Evolutionary conservation across 2,888 invertebrate species (phyloP), one percentile per base, ranked within the genome.

Genomic region (Drosophila fungiperda): DNA sequence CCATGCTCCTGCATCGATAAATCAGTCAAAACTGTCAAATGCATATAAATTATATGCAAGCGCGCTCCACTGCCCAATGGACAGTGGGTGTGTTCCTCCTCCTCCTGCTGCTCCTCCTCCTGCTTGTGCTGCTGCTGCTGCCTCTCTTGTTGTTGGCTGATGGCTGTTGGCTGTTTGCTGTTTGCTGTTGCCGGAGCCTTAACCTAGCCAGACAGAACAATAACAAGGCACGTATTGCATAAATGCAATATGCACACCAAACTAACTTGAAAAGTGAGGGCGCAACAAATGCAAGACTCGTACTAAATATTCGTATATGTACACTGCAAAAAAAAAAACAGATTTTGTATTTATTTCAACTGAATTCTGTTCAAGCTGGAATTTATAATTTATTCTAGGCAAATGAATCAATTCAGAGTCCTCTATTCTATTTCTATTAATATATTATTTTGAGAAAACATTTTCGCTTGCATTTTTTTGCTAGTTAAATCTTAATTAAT

Each of bases 1-100:
- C 86, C 88, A 90, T 78, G 89, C 86, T 89, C 78, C 81, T 85
- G 84, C 90, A 90, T 83, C 87, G 87, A 87, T 87, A 87, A 87
- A 87, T 87, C 88, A 87, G 87, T 87, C 87, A 88, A 87, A 87
- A 87, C 84, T 88, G 87, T 87, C 87, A 87, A 87, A 87, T 88
- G 87, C 87, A 87, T 90, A 87, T 90, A 87, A 90, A 87, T 90
- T 87, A 90, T 87, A 86, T 87, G 90, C 87, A 88, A 87, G 75
- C 71, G 57, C 80, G 84, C 85, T 78, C 62, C 83, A 73, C 87
- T 83, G 80, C 59, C 70, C 81, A 73, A 42, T 38, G 86, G 68
- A 68, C 68, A 76, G 73, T 68, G 75, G 75, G 59, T 75, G 80
- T 70, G 82, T 54, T 50, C 57, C 23, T 55, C 54, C 42, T 74